Evolutionary conservation across 2,113 vertebrate genomes (phyloP).

Genomic region (Corythornis cristatus): DNA sequence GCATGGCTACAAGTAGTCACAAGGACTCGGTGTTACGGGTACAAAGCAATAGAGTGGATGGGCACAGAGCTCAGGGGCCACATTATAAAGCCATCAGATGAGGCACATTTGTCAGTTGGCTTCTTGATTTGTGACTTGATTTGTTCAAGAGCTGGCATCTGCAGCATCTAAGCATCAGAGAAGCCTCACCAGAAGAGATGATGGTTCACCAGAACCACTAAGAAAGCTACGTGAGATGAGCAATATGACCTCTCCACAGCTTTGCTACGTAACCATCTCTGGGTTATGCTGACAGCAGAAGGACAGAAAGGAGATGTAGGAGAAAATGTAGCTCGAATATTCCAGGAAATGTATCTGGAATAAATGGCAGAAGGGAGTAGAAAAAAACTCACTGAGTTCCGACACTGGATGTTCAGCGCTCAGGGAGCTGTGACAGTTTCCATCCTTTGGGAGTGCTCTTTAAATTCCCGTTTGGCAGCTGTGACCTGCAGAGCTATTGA

Average conservation of each 20-base stretch:
- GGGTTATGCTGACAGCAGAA: neutral
- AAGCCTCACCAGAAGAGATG: neutral
- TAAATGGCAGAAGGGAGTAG: neutral
- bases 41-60: fast-evolving
- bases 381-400: neutral
- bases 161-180: neutral
- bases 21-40: fast-evolving
- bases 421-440: neutral
- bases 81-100: fast-evolving
- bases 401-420: fast-evolving
- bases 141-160: neutral
- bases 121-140: neutral
- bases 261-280: neutral
- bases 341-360: neutral
- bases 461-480: neutral
- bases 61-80: neutral
- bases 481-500: neutral
- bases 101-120: neutral
- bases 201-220: neutral
- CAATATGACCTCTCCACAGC: neutral
- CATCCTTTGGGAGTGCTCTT: neutral
- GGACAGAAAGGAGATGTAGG: neutral
- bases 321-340: neutral
- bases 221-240: fast-evolving
- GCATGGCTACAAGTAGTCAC: neutral